Conservation (phyloP, 2,888 invertebrate species). For the Vesta saturnalis region DNA sequence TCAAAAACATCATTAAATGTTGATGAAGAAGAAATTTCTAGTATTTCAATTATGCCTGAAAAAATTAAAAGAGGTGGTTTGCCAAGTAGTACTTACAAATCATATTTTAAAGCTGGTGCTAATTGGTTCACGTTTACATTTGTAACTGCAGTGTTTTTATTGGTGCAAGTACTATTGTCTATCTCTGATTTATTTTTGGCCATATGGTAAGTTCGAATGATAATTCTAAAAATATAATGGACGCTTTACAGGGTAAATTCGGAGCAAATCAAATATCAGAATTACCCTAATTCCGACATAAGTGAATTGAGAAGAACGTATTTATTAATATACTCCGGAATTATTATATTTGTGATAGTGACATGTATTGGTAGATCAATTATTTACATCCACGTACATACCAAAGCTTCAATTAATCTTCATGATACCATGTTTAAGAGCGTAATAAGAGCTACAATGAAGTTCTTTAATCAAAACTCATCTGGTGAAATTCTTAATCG, state of each 20-base stretch:
- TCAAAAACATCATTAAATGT: background rate
- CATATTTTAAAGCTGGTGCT: slow-evolving; percentile 80
- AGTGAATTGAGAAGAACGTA: background rate
- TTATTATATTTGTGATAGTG: too few relatives aligned
- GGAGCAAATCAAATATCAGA: background rate
- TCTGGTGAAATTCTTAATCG: slow-evolving; percentile 85
- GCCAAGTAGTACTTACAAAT: slow-evolving; percentile 67
- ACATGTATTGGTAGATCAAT: too few relatives aligned
- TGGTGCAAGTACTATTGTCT: slow-evolving; percentile 66
- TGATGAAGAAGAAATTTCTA: slow-evolving; percentile 54
- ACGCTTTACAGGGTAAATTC: background rate
- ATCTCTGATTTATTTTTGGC: slow-evolving; percentile 82
- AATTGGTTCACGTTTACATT: slow-evolving; percentile 78
- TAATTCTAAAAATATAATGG: too few relatives aligned
- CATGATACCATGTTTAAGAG: slow-evolving; percentile 88
- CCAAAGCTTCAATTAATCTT: slow-evolving; percentile 76
- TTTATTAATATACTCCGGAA: too few relatives aligned
- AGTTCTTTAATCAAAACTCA: slow-evolving; percentile 86
- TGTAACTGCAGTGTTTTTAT: slow-evolving; percentile 51
- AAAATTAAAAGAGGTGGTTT: slow-evolving; percentile 73
- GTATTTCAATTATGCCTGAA: too few relatives aligned
- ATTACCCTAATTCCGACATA: background rate
- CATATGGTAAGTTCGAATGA: slow-evolving; percentile 77
- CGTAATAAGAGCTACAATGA: slow-evolving; percentile 82
- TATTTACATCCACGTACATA: slow-evolving; percentile 56